A percentile compares a stretch with the other conserved stretches of the same genome.
phyloP scores from a whole-genome alignment of 2,113 vertebrate genomes.

The Sciurus niger region DNA sequence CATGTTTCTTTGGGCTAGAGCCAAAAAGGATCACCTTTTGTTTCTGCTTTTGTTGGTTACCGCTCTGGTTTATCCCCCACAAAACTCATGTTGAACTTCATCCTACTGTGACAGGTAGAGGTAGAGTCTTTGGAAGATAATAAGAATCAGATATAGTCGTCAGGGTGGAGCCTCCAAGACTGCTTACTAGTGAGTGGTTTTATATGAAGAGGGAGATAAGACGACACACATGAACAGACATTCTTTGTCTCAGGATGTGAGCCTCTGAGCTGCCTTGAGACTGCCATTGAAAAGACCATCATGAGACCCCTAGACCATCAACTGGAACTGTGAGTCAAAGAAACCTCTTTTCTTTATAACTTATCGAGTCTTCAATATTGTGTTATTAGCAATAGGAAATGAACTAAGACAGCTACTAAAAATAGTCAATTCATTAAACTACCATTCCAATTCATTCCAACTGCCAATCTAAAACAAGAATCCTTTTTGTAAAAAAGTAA shows the following conservation, averaged over 20 bases:
- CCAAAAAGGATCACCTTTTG: constrained; percentile 44
- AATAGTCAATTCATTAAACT: background rate
- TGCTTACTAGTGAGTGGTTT: background rate
- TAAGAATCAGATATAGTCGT: background rate
- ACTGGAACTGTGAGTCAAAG: background rate
- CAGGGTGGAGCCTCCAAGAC: background rate
- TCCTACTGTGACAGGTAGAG: too few relatives aligned
- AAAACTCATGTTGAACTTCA: background rate
- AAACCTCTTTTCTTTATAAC: background rate
- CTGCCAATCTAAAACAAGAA: background rate
- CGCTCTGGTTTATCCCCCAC: background rate
- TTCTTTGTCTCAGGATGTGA: background rate
- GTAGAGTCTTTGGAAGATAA: background rate
- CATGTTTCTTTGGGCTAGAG: background rate
- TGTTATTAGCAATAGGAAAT: background rate
- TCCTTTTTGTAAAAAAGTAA: background rate
- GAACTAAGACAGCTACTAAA: background rate
- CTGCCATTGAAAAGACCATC: background rate
- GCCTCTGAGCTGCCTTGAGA: background rate
- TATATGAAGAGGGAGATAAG: background rate
- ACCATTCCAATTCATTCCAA: background rate
- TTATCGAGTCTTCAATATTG: background rate
- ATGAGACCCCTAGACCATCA: background rate
- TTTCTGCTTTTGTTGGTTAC: constrained; percentile 68
- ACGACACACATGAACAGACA: too few relatives aligned